These are phyloP conservation scores for Tenodera sinensis DNA, from an alignment of 2,888 invertebrate species.

Conservation along the genomic window DNA sequence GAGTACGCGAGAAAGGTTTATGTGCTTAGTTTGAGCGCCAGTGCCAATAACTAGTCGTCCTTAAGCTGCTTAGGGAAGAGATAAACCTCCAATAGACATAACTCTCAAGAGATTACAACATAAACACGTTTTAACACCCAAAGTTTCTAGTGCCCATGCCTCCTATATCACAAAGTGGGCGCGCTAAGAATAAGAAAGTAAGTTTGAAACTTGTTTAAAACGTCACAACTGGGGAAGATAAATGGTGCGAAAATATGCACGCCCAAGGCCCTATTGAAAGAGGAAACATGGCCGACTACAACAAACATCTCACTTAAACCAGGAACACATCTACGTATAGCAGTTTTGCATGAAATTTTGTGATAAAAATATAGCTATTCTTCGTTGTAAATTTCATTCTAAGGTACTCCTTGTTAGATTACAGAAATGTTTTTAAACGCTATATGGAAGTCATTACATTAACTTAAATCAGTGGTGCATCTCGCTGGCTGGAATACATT, in stretches of 20 bases:
- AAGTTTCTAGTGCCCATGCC: not conserved
- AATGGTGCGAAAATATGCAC: not conserved
- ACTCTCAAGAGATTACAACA: not conserved
- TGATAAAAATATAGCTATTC: too few species aligned
- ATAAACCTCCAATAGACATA: not conserved
- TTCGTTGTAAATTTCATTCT: too few species aligned
- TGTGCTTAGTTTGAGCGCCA: not conserved
- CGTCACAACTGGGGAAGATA: not conserved
- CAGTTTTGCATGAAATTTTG: too few species aligned
- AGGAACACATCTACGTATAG: too few species aligned
- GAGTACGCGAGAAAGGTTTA: not conserved
- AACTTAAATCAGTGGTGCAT: too few species aligned
- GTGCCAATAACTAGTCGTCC: not conserved
- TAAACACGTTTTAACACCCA: not conserved
- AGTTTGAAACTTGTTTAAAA: not conserved
- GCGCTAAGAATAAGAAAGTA: not conserved
- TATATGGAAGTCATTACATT: too few species aligned
- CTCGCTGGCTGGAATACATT: too few species aligned
- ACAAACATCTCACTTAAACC: too few species aligned
- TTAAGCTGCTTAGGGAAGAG: not conserved
- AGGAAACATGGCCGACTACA: too few species aligned
- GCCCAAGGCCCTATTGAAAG: too few species aligned
- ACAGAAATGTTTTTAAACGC: too few species aligned
- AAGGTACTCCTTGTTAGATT: too few species aligned
- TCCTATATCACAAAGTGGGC: not conserved